Evolutionary conservation across 2,113 vertebrate genomes (phyloP), one percentile per base, ranked within the genome.

Genomic region (Campylorhamphus procurvoides): DNA sequence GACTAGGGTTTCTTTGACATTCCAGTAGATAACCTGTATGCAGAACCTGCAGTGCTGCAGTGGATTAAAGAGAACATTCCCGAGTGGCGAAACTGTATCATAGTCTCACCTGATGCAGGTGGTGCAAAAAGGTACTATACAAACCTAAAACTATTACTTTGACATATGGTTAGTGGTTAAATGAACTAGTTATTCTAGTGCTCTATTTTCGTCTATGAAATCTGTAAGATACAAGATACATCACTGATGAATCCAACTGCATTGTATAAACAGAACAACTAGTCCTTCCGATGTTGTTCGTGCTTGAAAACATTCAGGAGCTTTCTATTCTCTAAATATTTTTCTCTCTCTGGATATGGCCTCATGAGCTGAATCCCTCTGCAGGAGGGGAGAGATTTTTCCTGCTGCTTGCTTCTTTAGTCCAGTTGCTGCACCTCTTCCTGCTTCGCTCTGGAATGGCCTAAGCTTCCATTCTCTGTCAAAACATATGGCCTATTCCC

Each of bases 21-120:
- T 37, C 99, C 99, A 7, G 99, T 99, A 94, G 99, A 99, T 97
- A 99, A 99, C 93, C 90, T 99, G 80, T 99, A 99, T 14, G 99
- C 99, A 18, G 99, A 99, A 87, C 99, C 99, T 4, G 99, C 99
- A 4, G 99, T 99, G 42, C 98, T 99, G 76, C 99, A 99, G 93
- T 99, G 99, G 99, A 98, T 99, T 89, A 98, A 98, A 84, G 99
- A 99, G 95, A 99, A 99, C 55, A 99, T 99, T 89, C 87, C 96
- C 0, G 99, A 99, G 79, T 99, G 99, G 99, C 99, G 97, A 96
- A 99, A 99, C 71, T 98, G 98, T 35, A 99, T 99, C 92, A 99
- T 99, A 42, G 99, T 99, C 39, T 99, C 99, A 62, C 99, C 99
- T 5, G 99, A 99, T 31, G 99, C 99, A 3, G 99, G 99, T 10